These are phyloP conservation scores for Deilephila elpenor DNA, from an alignment of 2,888 invertebrate species.

Conservation along the genomic window DNA sequence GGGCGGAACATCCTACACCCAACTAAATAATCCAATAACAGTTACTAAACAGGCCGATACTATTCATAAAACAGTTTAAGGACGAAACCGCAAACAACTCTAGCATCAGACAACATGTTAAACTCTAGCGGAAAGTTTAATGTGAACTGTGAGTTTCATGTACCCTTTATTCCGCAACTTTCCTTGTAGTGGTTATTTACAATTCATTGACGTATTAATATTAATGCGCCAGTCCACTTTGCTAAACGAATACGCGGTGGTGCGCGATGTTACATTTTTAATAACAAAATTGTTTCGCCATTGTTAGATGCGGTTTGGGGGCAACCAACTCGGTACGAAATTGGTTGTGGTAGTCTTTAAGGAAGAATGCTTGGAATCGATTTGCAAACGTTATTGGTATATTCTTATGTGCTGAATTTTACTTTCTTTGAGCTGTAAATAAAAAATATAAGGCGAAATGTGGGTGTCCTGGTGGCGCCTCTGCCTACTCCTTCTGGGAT, in stretches of 20 bases:
- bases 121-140: slow-evolving; percentile 7
- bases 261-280: slow-evolving; percentile 10
- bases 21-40: no score
- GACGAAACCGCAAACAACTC: background rate
- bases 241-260: slow-evolving; percentile 6
- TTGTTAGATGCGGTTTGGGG: slow-evolving; percentile 8
- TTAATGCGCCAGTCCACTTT: slow-evolving; percentile 19
- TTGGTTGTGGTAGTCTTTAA: background rate
- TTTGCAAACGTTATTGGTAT: background rate
- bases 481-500: no score
- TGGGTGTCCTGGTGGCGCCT: no score
- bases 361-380: background rate
- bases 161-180: slow-evolving; percentile 10
- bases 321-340: background rate
- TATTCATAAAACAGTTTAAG: background rate
- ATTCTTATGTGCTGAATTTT: no score
- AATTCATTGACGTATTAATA: slow-evolving; percentile 26
- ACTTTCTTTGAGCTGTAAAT: no score
- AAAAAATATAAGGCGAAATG: no score
- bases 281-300: slow-evolving; percentile 9
- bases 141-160: background rate
- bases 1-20: no score
- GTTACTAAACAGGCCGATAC: background rate
- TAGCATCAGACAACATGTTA: background rate
- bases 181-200: background rate